Base-by-base conservation (phyloP, 2,113 vertebrate species). In the Tupaia chinensis region DNA sequence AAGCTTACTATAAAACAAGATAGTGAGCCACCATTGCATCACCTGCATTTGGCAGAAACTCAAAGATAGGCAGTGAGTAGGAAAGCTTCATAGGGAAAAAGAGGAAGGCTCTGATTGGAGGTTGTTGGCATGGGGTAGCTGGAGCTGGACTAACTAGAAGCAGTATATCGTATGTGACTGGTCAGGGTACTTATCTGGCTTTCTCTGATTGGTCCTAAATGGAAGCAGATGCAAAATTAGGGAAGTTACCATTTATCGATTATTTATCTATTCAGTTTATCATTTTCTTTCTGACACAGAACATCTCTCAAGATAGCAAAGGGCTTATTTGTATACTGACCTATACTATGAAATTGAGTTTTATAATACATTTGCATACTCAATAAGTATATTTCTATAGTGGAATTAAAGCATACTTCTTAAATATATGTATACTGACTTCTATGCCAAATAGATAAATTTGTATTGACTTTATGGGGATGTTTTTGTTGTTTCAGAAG, bases 381-480 rank as follows among this genome's bases (percentile, higher is more conserved):
- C 54, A 90, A 20, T 32, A 78, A n/a, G 53, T 72, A 60, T 15
- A 15, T 84, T 63, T 79, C 14, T 72, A 74, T 11, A 69, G 13
- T 63, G 1, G 9, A 95, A 93, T 56, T 77, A 77, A 79, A 80
- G 56, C 20, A 90, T 54, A 0, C 0, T 70, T 91, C 93, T 70
- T 16, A 61, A 78, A 54, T 20, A 92, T 29, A 34, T 91, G 15
- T 84, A 1, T 63, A 34, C 22, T 69, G 3, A 82, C 81, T 86
- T 86, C 15, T 27, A 81, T 23, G 3, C 63, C 92, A 92, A 92
- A 78, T 34, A 94, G 20, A 6, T 72, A 90, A 86, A 70, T 96
- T 93, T 73, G 4, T 78, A 32, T 34, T 11, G 7, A 87, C 19
- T 93, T 81, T 89, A 94, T 22, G 13, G 76, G n/a, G 65, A 34